Base-by-base conservation (phyloP, 1,140 invertebrate genomes). In the Hyles vespertilio region DNA sequence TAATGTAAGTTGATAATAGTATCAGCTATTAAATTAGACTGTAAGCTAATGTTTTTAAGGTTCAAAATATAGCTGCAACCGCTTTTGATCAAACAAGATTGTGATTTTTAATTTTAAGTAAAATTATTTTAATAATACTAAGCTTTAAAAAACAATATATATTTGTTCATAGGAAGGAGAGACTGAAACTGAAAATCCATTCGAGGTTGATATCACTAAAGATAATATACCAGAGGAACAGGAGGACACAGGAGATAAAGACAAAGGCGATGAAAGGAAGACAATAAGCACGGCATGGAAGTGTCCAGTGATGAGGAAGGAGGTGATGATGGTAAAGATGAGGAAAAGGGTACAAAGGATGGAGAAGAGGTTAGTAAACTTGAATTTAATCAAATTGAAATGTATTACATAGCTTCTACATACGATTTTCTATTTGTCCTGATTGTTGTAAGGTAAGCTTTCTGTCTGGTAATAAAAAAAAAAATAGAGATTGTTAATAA, bases 161-260 rank as follows among this genome's bases (percentile, higher is more conserved):
- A 22, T 22, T 22, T 22, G 22, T 22, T 22, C 22, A 62, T 74
- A 89, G 58, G 90, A 92, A 48, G 91, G 92, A 40, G 90, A 92
- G 59, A 91, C 90, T 11, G 89, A 93, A 48, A 92, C 93, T 46
- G 93, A 96, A 72, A 94, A 96, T 91, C 95, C 95, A 3, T 96
- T 96, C 71, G 95, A 97, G 76, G 94, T 96, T 61, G 94, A 96
- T 72, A 89, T 91, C 32, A 94, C 94, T 92, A 95, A 96, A 72
- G 90, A 91, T 48, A 85, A 80, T 58, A 74, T 81, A n/a, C 67
- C 77, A 11, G 87, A 91, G 32, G 84, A 91, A 58, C 65, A 81
- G 33, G 63, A 84, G 4, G 70, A 77, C 49, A 40, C 1, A 40
- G 74, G 86, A 32, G 70, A 77, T 51, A 22, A 22, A 22, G 74